Evolutionary conservation across 2,113 vertebrate species (phyloP), one percentile per base, ranked within the genome.

Genomic region (Picathartes gymnocephalus): DNA sequence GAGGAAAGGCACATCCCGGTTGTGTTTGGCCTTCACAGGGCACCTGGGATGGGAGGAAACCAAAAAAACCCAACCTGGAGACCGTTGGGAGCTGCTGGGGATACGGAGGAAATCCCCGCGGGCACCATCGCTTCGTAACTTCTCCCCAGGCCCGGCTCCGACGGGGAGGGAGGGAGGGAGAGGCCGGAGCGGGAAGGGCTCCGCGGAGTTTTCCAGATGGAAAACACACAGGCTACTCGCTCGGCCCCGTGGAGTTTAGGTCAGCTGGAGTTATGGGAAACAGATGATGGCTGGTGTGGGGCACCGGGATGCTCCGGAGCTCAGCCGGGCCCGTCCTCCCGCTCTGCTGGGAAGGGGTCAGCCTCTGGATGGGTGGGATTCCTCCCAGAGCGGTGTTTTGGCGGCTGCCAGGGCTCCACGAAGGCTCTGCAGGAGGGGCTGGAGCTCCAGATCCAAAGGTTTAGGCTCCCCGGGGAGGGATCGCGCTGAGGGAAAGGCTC

Each of bases 221-320:
- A 93, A 97, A 97, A 97, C 97, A 97, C 97, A 97, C 97, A 97
- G 95, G 95, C 93, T 93, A 82, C 97, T 98, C 96, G 97, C n/a
- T 98, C 96, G 96, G 96, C 96, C 92, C 95, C 84, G 77, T 88
- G 90, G 93, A 86, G 97, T 95, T 97, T 93, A 91, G 97, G 98
- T 97, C 96, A 96, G 79, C 91, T 53, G 96, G 90, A 95, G 97
- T 97, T 94, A 97, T 97, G 97, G 97, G 96, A 97, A 98, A 97
- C 97, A 98, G 98, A 98, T 98, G 97, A 97, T 97, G 96, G 96
- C 96, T 95, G 94, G 93, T 95, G 97, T 96, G 39, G 78, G 85
- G 95, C 37, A 61, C 94, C 61, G 96, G 81, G 94, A 92, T 97
- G 35, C 65, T 81, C 78, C 27, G 9, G 93, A 97, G 96, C 69